Conservation (phyloP, 1,140 invertebrate species). For the Drosophila ironensis region DNA sequence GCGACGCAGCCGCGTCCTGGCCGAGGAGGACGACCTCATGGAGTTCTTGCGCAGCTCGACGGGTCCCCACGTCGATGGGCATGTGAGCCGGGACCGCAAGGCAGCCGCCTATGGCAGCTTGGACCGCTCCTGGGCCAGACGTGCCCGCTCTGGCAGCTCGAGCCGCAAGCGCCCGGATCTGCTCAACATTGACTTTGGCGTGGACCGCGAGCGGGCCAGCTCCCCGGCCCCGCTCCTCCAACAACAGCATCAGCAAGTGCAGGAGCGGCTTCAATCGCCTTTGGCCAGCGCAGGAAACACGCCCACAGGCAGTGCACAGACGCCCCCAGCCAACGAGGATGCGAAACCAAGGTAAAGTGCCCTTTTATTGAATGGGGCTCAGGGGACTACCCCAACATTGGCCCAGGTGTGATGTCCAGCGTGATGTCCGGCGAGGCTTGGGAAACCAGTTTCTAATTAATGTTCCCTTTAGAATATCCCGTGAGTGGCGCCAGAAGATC, state of each 20-base stretch:
- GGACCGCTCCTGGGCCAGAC: constrained; percentile 93
- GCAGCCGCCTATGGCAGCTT: constrained; percentile 89
- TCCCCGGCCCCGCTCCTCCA: constrained; percentile 85
- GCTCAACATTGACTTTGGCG: constrained; percentile 86
- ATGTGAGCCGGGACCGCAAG: constrained; percentile 89
- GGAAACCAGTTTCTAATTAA: background rate
- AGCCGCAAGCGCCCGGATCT: constrained; percentile 86
- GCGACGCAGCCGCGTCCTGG: constrained; percentile 90
- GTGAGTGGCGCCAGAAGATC: constrained; percentile 93
- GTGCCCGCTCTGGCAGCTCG: constrained; percentile 87
- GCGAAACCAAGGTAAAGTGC: constrained; percentile 83
- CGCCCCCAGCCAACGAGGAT: constrained; percentile 80
- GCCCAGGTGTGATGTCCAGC: too few relatives aligned
- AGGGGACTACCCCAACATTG: too few relatives aligned
- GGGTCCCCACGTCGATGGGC: constrained; percentile 84
- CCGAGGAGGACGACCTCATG: constrained; percentile 93
- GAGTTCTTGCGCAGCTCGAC: constrained; percentile 90
- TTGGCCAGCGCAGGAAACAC: constrained; percentile 47
- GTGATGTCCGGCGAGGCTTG: background rate
- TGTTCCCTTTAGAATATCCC: constrained; percentile 77
- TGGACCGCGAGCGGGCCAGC: constrained; percentile 88
- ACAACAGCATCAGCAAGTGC: constrained; percentile 42
- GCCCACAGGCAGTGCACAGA: constrained; percentile 47
- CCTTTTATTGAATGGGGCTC: too few relatives aligned
- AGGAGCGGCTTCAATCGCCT: constrained; percentile 71